These are phyloP conservation scores for Oncopodura yosiiana DNA, from an alignment of 1,140 invertebrate genomes.

Conservation along the genomic window DNA sequence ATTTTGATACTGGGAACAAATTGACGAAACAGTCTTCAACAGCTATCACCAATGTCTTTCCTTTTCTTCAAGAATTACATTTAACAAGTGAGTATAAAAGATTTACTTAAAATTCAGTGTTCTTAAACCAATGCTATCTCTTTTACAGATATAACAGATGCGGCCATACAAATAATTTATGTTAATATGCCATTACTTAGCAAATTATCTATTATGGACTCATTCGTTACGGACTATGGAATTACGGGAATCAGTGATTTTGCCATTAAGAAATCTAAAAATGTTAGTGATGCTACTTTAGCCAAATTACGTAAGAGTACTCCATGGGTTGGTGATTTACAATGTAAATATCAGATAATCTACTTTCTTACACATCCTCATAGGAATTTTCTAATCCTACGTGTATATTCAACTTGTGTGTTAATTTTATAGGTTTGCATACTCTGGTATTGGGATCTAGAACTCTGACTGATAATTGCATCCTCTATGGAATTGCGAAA, in stretches of 20 bases:
- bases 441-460: conserved; percentile 1
- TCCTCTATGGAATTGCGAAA: background rate
- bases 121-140: background rate
- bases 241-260: conserved; percentile 8
- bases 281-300: background rate
- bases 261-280: background rate
- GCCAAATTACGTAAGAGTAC: background rate
- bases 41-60: too few species aligned
- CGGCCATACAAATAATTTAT: conserved; percentile 1
- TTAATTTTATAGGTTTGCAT: background rate
- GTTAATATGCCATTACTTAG: background rate
- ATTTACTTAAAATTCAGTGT: background rate
- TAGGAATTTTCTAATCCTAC: background rate
- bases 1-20: background rate
- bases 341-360: background rate
- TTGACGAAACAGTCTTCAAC: background rate
- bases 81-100: background rate
- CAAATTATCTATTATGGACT: conserved; percentile 1
- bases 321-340: background rate
- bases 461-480: background rate
- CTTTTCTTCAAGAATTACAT: too few species aligned
- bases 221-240: background rate
- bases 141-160: background rate
- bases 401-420: background rate
- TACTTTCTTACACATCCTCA: conserved; percentile 2